Base-by-base conservation (phyloP, 2,888 invertebrate genomes). In the Agonopterix heracliana region DNA sequence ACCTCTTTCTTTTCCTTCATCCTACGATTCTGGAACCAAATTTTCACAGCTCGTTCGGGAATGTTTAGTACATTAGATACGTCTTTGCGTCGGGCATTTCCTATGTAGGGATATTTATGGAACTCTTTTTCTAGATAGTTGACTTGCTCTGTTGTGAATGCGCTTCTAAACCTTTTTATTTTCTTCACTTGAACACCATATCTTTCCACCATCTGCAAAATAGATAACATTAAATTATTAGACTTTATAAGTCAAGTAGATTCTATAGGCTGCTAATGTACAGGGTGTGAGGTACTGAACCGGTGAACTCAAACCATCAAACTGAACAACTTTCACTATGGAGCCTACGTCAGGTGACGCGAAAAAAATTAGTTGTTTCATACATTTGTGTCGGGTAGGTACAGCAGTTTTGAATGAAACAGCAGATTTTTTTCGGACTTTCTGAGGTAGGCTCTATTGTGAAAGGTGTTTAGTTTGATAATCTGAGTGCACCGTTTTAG, bases 1-100 rank as follows among this genome's bases (percentile, higher is more conserved):
- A 14, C 71, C 53, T 91, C 91, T 67, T 92, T 93, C 68, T 93
- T 93, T 66, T 88, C 87, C 58, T 92, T 93, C 94, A 95, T 95
- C 5, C 95, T 81, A 1, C 95, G 86, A 71, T 95, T 95, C 71
- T 96, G 95, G 66, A 95, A 96, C 95, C 95, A 95, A 49, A 95
- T 93, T 74, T 95, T 96, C 34, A 96, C 91, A 59, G 95, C 94
- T 48, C 92, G 83, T 65, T 96, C 95, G 1, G 92, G 87, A 9
- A 96, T 89, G 45, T 88, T 89, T 0, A 95, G 80, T 0, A 78
- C 61, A 0, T 84, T 71, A 0, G 95, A 92, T 70, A 96, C 86
- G 66, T 93, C 91, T 54, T 93, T 92, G 5, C 95, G 85, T 17
- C 92, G 81, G 0, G 91, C 90, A 10, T 92, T 89, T 58, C 91